Evolutionary conservation across 2,113 vertebrate genomes (phyloP).

Genomic region (Myrmecophaga tridactyla): DNA sequence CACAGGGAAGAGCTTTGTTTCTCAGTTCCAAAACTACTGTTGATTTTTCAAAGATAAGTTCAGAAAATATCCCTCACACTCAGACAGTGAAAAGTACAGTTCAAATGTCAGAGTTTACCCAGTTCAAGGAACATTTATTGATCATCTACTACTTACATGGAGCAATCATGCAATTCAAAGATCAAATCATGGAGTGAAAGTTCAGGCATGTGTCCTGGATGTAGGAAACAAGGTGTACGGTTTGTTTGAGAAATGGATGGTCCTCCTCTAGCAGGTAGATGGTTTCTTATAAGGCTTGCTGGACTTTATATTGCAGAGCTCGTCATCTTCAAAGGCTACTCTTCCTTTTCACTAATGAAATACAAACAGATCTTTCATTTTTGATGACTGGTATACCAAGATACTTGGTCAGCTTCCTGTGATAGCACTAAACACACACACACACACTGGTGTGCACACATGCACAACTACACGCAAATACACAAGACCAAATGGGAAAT

Average conservation of each 20-base stretch:
- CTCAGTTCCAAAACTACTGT: neutral
- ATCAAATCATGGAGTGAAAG: neutral
- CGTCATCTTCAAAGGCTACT: neutral
- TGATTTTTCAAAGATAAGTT: neutral
- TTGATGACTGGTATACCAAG: neutral
- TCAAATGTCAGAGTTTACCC: neutral
- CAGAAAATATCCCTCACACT: neutral
- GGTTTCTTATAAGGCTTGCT: too few relatives aligned
- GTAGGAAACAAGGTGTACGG: neutral
- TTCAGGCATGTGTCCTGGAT: neutral
- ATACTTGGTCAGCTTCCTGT: neutral
- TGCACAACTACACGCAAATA: neutral
- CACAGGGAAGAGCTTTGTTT: neutral
- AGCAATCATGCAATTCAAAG: neutral
- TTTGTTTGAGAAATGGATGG: rapidly evolving
- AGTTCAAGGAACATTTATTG: too few relatives aligned
- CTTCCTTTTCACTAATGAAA: neutral
- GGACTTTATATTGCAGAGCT: neutral
- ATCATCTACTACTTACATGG: too few relatives aligned
- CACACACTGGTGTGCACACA: too few relatives aligned
- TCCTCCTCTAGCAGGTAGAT: neutral
- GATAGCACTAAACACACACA: neutral
- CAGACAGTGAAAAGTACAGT: neutral
- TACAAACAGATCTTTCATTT: neutral
- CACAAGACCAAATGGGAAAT: too few relatives aligned